A percentile compares a stretch with the other conserved stretches of the same genome.
phyloP scores from a whole-genome alignment of 2,113 vertebrate species.

The Chaetodon auriga region DNA sequence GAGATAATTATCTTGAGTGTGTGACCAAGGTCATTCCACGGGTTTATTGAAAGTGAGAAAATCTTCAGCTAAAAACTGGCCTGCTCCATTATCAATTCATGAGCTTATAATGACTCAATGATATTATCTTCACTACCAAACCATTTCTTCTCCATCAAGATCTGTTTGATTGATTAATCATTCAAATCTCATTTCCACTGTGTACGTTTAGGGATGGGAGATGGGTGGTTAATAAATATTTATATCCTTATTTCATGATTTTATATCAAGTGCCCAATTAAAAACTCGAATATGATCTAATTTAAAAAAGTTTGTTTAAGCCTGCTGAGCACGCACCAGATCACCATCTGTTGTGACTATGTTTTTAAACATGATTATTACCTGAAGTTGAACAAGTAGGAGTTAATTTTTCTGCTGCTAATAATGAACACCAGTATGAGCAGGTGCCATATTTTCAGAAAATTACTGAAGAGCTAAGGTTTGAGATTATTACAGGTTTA shows the following conservation, averaged over 20 bases:
- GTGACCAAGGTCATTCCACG: slow-evolving; percentile 74
- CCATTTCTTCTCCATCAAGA: slow-evolving; percentile 53
- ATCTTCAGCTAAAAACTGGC: slow-evolving; percentile 58
- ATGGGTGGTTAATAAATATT: slow-evolving; percentile 54
- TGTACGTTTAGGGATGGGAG: slow-evolving; percentile 41
- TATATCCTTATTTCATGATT: slow-evolving; percentile 24
- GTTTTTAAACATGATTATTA: not conserved
- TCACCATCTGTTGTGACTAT: not conserved
- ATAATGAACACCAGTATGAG: not conserved
- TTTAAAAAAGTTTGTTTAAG: not conserved
- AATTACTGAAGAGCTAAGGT: slow-evolving; percentile 20
- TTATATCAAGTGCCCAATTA: slow-evolving; percentile 37
- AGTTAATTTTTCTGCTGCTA: not conserved
- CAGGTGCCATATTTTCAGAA: slow-evolving; percentile 25
- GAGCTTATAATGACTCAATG: slow-evolving; percentile 73
- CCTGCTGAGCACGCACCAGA: not conserved
- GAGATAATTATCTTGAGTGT: slow-evolving; percentile 74
- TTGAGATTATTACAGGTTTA: slow-evolving; percentile 15
- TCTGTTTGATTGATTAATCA: slow-evolving; percentile 65
- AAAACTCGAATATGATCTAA: slow-evolving; percentile 14
- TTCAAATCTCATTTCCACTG: slow-evolving; percentile 56
- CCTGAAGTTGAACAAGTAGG: not conserved
- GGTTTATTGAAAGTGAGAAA: slow-evolving; percentile 72
- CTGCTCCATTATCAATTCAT: slow-evolving; percentile 76
- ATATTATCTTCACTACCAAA: slow-evolving; percentile 66